Conservation (phyloP, 2,113 vertebrate genomes). For the Halcyon senegalensis region DNA sequence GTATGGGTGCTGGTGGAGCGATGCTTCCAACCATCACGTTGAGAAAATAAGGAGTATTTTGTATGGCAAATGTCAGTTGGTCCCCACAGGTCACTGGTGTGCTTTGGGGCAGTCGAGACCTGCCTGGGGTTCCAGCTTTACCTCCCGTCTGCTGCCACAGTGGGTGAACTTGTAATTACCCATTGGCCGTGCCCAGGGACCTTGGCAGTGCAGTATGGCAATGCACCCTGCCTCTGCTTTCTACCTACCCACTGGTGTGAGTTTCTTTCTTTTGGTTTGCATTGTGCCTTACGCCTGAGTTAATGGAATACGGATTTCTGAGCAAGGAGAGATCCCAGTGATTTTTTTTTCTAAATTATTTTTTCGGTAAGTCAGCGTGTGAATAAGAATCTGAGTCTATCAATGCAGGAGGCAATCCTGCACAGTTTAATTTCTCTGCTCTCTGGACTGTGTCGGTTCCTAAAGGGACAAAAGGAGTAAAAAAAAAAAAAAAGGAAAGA, state of each 20-base stretch:
- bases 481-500: too few species aligned
- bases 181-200: too few species aligned
- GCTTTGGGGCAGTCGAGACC: too few species aligned
- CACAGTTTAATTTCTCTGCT: conserved; percentile 42
- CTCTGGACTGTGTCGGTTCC: conserved; percentile 36
- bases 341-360: not conserved
- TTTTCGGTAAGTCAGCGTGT: not conserved
- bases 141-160: too few species aligned
- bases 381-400: not conserved
- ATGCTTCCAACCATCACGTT: too few species aligned
- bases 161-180: too few species aligned
- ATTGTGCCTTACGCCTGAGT: not conserved
- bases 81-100: too few species aligned
- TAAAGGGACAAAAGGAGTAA: not conserved
- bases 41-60: too few species aligned
- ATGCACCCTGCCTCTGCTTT: conserved; percentile 12
- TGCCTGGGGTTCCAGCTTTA: too few species aligned
- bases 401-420: not conserved
- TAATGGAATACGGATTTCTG: conserved; percentile 29
- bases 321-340: not conserved
- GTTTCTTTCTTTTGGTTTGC: not conserved
- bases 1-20: not conserved
- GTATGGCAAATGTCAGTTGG: too few species aligned
- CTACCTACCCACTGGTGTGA: not conserved
- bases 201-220: not conserved